Evolutionary conservation across 2,888 invertebrate species (phyloP).

Genomic region (Pseudococcus jackbeardsleyi): DNA sequence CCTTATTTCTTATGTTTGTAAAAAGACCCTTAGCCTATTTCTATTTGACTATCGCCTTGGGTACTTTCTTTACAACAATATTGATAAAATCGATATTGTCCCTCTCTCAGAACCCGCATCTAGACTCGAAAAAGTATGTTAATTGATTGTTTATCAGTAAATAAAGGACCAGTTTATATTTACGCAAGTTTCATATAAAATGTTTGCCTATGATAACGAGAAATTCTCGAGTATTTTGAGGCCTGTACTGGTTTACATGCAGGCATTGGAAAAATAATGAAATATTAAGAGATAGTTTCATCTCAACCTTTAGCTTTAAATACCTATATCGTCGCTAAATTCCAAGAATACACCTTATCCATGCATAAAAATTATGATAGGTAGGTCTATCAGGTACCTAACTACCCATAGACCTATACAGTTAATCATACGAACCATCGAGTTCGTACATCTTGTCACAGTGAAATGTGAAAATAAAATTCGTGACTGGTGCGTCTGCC

Average conservation of each 20-base stretch:
- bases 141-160: slow-evolving; percentile 19
- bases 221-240: not conserved
- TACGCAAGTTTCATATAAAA: not conserved
- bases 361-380: not conserved
- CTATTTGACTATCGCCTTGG: too few species aligned
- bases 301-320: not conserved
- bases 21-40: too few species aligned
- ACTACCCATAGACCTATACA: not conserved
- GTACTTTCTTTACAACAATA: not conserved
- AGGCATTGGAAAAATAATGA: not conserved
- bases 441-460: slow-evolving; percentile 11
- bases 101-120: not conserved
- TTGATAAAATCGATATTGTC: not conserved
- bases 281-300: not conserved
- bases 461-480: slow-evolving; percentile 33
- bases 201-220: not conserved
- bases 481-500: not conserved
- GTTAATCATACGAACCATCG: slow-evolving; percentile 15
- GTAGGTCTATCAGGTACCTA: not conserved
- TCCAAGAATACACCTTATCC: not conserved
- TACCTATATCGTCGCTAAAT: slow-evolving; percentile 14
- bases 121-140: not conserved
- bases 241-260: not conserved
- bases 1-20: too few species aligned
- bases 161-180: not conserved